Conservation (phyloP, 1,140 invertebrate genomes). For the Calephelis virginiensis region DNA sequence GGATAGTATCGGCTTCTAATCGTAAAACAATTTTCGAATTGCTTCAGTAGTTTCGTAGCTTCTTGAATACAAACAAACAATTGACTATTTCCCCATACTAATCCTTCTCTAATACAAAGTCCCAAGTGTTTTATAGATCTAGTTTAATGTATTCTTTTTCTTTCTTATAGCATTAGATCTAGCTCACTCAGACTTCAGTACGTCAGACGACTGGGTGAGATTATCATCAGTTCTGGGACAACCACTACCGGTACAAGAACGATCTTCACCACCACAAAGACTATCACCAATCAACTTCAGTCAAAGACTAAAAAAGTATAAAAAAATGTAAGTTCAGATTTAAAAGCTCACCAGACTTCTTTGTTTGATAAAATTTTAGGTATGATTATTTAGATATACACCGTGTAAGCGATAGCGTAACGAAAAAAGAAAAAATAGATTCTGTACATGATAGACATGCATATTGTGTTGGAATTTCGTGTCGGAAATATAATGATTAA, state of each 20-base stretch:
- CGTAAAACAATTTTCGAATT: slow-evolving; percentile 2
- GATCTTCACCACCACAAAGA: slow-evolving; percentile 41
- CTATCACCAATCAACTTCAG: slow-evolving; percentile 42
- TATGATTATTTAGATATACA: too few relatives aligned
- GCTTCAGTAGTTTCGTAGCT: not conserved
- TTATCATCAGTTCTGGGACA: slow-evolving; percentile 54
- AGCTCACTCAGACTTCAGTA: slow-evolving; percentile 63
- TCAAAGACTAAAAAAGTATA: slow-evolving; percentile 63
- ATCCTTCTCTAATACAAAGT: too few relatives aligned
- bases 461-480: too few relatives aligned
- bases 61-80: not conserved
- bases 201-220: slow-evolving; percentile 63
- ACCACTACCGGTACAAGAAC: slow-evolving; percentile 43
- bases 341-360: too few relatives aligned
- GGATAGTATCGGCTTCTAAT: too few relatives aligned
- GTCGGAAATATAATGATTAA: too few relatives aligned
- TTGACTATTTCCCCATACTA: too few relatives aligned
- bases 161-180: slow-evolving; percentile 50
- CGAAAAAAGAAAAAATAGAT: too few relatives aligned
- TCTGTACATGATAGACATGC: too few relatives aligned
- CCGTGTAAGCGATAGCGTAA: too few relatives aligned
- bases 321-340: slow-evolving; percentile 57
- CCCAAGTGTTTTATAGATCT: too few relatives aligned
- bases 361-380: too few relatives aligned
- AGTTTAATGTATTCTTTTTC: not conserved